Conservation (phyloP, 1,140 invertebrate genomes). For the Aphis gossypii region DNA sequence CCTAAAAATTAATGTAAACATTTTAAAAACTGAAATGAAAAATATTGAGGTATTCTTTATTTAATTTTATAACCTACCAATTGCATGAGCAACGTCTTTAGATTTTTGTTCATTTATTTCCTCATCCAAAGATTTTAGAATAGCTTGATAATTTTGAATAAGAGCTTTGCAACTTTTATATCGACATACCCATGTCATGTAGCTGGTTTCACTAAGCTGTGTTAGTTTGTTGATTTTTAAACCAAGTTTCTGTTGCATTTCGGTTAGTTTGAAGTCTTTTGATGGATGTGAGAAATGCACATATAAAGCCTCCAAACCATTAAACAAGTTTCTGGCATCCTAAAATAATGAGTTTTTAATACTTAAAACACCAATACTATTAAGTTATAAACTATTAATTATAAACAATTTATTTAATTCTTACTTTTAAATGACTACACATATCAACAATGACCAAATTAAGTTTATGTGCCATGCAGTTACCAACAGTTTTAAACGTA, state of each 20-base stretch:
- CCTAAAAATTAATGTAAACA: neutral
- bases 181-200: neutral
- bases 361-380: neutral
- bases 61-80: neutral
- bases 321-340: neutral
- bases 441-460: neutral
- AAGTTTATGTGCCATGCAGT: neutral
- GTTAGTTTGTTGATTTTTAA: neutral
- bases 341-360: neutral
- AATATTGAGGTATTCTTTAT: neutral
- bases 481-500: neutral
- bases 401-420: neutral
- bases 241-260: conserved; percentile 14
- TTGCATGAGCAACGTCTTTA: neutral
- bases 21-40: too few relatives aligned
- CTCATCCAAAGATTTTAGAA: neutral
- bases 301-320: neutral
- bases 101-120: neutral
- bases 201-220: conserved; percentile 2
- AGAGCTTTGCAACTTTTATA: conserved; percentile 12
- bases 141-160: conserved; percentile 1
- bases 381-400: too few relatives aligned
- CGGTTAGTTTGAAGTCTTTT: neutral
- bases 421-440: neutral
- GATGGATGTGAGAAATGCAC: neutral